Conservation (phyloP, 1,140 invertebrate genomes). For the Lineus longissimus region DNA sequence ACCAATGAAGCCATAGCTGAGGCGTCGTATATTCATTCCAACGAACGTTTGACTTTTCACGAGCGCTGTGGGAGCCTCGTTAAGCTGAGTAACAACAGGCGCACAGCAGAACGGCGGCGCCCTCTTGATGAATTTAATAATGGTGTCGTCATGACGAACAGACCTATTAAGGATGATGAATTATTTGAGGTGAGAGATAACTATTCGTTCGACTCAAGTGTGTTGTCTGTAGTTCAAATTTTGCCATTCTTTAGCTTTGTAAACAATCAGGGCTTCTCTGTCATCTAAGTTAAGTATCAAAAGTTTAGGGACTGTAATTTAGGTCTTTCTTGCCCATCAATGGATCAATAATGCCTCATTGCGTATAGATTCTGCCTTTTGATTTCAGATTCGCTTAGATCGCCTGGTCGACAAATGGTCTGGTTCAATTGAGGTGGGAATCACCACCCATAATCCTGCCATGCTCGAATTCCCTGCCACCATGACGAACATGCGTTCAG, state of each 20-base stretch:
- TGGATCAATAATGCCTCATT: too few species aligned
- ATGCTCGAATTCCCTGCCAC: conserved; percentile 89
- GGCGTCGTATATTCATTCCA: conserved; percentile 21
- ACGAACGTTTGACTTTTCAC: conserved; percentile 72
- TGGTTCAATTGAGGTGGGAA: conserved; percentile 88
- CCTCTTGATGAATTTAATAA: conserved; percentile 70
- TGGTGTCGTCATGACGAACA: conserved; percentile 77
- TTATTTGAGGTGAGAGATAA: conserved; percentile 81
- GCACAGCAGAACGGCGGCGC: conserved; percentile 72
- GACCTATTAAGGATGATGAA: conserved; percentile 63
- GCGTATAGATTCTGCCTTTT: not conserved
- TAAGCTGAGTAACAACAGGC: conserved; percentile 80
- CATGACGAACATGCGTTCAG: conserved; percentile 94
- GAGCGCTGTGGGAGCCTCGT: conserved; percentile 81
- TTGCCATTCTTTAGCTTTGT: too few species aligned
- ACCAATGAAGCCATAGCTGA: conserved; percentile 16
- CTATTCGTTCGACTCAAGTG: too few species aligned
- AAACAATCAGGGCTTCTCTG: too few species aligned
- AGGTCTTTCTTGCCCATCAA: too few species aligned
- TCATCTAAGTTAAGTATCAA: too few species aligned
- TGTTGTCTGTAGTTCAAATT: too few species aligned
- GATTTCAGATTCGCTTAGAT: conserved; percentile 88
- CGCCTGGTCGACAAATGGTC: conserved; percentile 88
- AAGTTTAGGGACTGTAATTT: too few species aligned
- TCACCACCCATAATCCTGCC: conserved; percentile 88